These are phyloP conservation scores for Aldrovandia affinis DNA, from an alignment of 2,797 vertebrate species.

Conservation along the genomic window DNA sequence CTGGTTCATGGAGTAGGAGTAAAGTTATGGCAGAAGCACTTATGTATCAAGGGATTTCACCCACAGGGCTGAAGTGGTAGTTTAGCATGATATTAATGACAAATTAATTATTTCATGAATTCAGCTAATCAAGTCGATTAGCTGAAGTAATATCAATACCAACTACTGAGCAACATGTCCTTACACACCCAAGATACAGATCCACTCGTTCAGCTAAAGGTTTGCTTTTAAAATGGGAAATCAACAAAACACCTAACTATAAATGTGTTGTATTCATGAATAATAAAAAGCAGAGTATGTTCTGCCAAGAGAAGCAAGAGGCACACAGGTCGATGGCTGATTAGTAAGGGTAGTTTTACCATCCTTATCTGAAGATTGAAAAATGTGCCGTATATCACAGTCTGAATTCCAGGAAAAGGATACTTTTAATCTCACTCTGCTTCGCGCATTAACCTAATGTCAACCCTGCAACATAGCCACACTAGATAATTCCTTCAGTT, in stretches of 20 bases:
- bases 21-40: conserved; percentile 43
- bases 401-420: conserved; percentile 7
- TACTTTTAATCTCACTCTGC: conserved; percentile 24
- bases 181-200: not conserved
- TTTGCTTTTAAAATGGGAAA: conserved; percentile 4
- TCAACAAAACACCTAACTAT: conserved; percentile 37
- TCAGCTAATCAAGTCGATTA: not conserved
- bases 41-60: conserved; percentile 23
- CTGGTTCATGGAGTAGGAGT: conserved; percentile 53
- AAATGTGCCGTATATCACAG: conserved; percentile 23
- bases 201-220: not conserved
- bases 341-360: conserved; percentile 44
- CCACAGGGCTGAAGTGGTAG: not conserved
- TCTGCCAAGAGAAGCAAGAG: conserved; percentile 43
- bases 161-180: not conserved
- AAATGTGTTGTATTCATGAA: conserved; percentile 58
- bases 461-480: not conserved
- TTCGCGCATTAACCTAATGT: not conserved
- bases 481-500: not conserved
- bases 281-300: conserved; percentile 51
- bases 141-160: not conserved
- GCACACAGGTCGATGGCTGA: conserved; percentile 65
- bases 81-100: not conserved
- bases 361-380: not conserved
- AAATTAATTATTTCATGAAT: not conserved